Evolutionary conservation across 2,797 vertebrate species (phyloP), one percentile per base, ranked within the genome.

Genomic region (Cirrhinus mrigala): DNA sequence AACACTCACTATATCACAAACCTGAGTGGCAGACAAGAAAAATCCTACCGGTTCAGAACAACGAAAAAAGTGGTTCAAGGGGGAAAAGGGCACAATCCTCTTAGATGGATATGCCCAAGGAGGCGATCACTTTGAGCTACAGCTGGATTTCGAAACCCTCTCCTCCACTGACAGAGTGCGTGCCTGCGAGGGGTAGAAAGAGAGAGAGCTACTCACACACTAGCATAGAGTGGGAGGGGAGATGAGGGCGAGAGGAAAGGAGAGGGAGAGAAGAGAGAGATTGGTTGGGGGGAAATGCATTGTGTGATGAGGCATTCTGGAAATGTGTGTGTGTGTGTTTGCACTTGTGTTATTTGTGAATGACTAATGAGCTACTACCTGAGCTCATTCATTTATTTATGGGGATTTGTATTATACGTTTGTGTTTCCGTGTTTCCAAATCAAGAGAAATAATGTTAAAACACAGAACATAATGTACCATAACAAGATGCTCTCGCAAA

Each of bases 131-230:
- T 68, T 83, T 79, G 87, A 89, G 89, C 88, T 90, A 87, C 89
- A 87, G 90, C 91, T 90, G 88, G 87, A 92, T 92, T 91, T 89
- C 68, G 83, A 90, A 90, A 90, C 85, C 83, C 87, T 87, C 88
- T 85, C 87, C 88, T 89, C 86, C 89, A 69, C 88, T 84, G 87
- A 79, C 85, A 87, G 88, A 86, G 75, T 78, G 75, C 14, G 58
- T 87, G 85, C 46, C 81, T 89, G 81, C 24, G 60, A 82, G 79
- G 75, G 79, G 33, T 37, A 85, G 75, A 85, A 68, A 87, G 64
- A 81, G 85, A 85, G 20, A 76, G 58, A 73, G 62, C 73, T n/a
- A 79, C 62, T 50, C 37, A 62, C 33, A 52, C 54, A 81, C 33
- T 52, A 79, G 27, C 60, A 75, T 71, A 71, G 68, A 79, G 84